Percentiles rank a stretch among this genome's conserved stretches.
These are phyloP conservation scores for Ceratoteleas bidentatus DNA, from an alignment of 1,140 invertebrate genomes.

Conservation along the genomic window DNA sequence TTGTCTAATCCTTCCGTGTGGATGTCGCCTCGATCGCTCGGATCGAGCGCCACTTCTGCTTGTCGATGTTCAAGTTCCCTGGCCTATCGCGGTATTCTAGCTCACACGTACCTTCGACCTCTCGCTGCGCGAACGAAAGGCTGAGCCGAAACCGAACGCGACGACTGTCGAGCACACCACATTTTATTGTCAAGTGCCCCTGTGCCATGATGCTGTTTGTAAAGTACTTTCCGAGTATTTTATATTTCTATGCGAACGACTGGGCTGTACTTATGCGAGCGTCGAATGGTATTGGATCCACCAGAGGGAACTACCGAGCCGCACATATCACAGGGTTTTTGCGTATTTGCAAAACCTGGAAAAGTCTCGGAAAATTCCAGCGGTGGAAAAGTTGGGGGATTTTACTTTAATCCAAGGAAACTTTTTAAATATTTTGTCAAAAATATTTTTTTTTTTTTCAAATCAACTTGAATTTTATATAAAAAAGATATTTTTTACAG, in stretches of 20 bases:
- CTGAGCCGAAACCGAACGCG: neutral
- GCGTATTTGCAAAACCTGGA: no score
- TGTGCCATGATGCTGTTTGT: conserved; percentile 44
- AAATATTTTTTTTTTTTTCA: no score
- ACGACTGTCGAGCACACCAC: no score
- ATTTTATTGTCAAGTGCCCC: conserved; percentile 10
- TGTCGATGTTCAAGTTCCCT: conserved; percentile 36
- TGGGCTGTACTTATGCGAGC: no score
- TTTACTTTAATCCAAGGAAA: no score
- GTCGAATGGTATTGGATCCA: no score
- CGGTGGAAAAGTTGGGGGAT: no score
- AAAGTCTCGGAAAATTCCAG: no score
- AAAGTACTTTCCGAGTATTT: conserved; percentile 56
- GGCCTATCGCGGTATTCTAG: conserved; percentile 37
- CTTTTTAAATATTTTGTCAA: no score
- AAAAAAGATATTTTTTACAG: no score
- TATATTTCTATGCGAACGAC: conserved; percentile 38
- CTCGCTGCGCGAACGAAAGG: conserved; percentile 5
- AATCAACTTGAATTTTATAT: no score
- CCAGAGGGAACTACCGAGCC: conserved; percentile 9
- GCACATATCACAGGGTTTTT: conserved; percentile 8
- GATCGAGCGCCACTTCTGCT: conserved; percentile 12
- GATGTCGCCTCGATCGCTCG: conserved; percentile 9
- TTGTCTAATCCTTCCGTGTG: conserved; percentile 22
- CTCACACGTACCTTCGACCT: conserved; percentile 40